These are phyloP conservation scores for Drosophila insularis DNA, from an alignment of 1,140 invertebrate species.

Conservation along the genomic window DNA sequence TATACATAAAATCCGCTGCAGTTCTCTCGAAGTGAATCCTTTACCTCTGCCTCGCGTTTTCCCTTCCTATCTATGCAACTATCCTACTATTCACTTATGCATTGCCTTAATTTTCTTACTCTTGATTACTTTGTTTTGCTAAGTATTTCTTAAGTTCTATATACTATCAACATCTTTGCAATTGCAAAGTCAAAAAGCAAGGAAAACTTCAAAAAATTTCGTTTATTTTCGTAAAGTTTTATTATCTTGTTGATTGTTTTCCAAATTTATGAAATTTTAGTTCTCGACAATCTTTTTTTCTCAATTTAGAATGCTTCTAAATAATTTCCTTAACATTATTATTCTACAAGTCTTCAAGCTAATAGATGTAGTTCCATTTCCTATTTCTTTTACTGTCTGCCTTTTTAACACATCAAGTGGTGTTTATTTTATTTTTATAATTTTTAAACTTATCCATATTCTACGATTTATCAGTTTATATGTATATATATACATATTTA, in stretches of 20 bases:
- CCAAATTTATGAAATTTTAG: too few relatives aligned
- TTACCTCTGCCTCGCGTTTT: not conserved
- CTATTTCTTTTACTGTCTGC: too few relatives aligned
- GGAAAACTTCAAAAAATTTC: not conserved
- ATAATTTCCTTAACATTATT: too few relatives aligned
- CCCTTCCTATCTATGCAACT: not conserved
- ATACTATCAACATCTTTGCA: not conserved
- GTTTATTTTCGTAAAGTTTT: not conserved
- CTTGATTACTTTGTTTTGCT: not conserved
- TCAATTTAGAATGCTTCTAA: too few relatives aligned
- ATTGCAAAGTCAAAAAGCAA: not conserved
- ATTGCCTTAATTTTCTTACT: not conserved
- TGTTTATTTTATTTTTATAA: too few relatives aligned
- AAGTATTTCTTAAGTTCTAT: not conserved
- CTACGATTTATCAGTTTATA: too few relatives aligned
- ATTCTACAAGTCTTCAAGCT: too few relatives aligned
- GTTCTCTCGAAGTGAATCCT: conserved; percentile 10
- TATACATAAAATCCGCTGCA: conserved; percentile 12
- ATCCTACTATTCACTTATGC: not conserved
- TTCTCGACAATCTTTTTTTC: too few relatives aligned
- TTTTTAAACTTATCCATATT: too few relatives aligned
- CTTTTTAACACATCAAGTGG: too few relatives aligned
- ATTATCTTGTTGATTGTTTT: not conserved
- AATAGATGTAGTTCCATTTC: too few relatives aligned
- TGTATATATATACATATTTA: too few relatives aligned